phyloP scores from a whole-genome alignment of 30 jellyfish, hydroid and myxozoan genomes.

The Aurelia aurita complex sp. Pacific region DNA sequence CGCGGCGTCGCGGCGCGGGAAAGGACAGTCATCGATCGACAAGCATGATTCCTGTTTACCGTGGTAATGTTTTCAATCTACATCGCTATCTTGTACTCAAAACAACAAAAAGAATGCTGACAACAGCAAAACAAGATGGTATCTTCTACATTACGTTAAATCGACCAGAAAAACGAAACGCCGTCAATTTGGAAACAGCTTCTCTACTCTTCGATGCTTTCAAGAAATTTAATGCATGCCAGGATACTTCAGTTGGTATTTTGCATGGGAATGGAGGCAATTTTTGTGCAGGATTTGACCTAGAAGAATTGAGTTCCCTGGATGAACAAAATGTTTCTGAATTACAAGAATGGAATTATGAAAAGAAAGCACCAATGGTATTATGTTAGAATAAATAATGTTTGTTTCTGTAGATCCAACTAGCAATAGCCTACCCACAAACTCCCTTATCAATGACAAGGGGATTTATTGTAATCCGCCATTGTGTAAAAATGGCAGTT shows the following conservation, averaged over 20 bases:
- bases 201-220: slow-evolving; percentile 31
- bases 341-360: background rate
- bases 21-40: too few relatives aligned
- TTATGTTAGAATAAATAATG: too few relatives aligned
- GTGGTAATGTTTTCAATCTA: too few relatives aligned
- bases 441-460: too few relatives aligned
- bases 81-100: too few relatives aligned
- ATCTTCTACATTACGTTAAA: slow-evolving; percentile 16
- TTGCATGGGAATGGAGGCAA: slow-evolving; percentile 40
- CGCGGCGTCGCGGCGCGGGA: too few relatives aligned
- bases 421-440: too few relatives aligned
- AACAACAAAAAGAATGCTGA: too few relatives aligned
- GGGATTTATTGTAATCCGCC: too few relatives aligned
- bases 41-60: too few relatives aligned
- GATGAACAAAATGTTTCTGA: background rate
- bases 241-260: slow-evolving; percentile 23
- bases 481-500: too few relatives aligned
- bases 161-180: slow-evolving; percentile 46
- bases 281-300: slow-evolving; percentile 63
- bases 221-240: slow-evolving; percentile 13
- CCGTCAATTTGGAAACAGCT: slow-evolving; percentile 47
- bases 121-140: background rate
- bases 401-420: too few relatives aligned
- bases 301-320: slow-evolving; percentile 11
- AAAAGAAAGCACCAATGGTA: slow-evolving; percentile 38